phyloP scores from a whole-genome alignment of 2,797 vertebrate species.

The Smutsia temminckii region DNA sequence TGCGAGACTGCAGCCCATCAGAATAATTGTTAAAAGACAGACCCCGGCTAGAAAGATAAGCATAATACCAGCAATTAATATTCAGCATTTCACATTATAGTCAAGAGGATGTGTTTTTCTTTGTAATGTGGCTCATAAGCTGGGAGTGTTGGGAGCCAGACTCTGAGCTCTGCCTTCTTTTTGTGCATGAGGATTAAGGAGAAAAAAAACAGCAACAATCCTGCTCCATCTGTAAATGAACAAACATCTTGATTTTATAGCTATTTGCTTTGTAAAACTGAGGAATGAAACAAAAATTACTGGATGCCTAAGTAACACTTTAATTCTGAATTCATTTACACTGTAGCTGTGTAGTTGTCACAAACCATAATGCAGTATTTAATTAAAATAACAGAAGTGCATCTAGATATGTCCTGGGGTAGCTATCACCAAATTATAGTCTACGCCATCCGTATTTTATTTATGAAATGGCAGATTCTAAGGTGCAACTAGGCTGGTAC shows the following conservation, averaged over 20 bases:
- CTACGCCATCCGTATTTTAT: slow-evolving; percentile 73
- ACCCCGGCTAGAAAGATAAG: slow-evolving; percentile 66
- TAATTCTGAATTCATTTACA: slow-evolving; percentile 85
- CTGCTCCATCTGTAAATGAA: slow-evolving; percentile 83
- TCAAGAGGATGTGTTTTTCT: slow-evolving; percentile 70
- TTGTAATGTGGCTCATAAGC: slow-evolving; percentile 68
- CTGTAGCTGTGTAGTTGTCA: slow-evolving; percentile 83
- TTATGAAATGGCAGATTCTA: slow-evolving; percentile 72
- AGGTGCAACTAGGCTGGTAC: slow-evolving; percentile 72
- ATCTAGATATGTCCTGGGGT: slow-evolving; percentile 83
- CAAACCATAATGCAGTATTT: slow-evolving; percentile 87
- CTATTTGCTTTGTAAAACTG: slow-evolving; percentile 82
- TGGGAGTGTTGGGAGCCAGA: neutral
- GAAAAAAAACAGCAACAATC: slow-evolving; percentile 45
- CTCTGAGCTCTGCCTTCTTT: slow-evolving; percentile 33
- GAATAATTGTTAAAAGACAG: slow-evolving; percentile 68
- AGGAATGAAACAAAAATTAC: slow-evolving; percentile 81
- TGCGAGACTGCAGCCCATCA: slow-evolving; percentile 57
- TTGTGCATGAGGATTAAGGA: slow-evolving; percentile 61
- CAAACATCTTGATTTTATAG: slow-evolving; percentile 84
- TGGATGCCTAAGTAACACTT: slow-evolving; percentile 85
- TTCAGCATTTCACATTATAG: slow-evolving; percentile 66
- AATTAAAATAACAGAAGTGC: slow-evolving; percentile 86
- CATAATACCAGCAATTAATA: slow-evolving; percentile 70
- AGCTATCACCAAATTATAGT: slow-evolving; percentile 81